Conservation (phyloP, 53 echinoderm and acorn worm genomes). For the Crossaster papposus region DNA sequence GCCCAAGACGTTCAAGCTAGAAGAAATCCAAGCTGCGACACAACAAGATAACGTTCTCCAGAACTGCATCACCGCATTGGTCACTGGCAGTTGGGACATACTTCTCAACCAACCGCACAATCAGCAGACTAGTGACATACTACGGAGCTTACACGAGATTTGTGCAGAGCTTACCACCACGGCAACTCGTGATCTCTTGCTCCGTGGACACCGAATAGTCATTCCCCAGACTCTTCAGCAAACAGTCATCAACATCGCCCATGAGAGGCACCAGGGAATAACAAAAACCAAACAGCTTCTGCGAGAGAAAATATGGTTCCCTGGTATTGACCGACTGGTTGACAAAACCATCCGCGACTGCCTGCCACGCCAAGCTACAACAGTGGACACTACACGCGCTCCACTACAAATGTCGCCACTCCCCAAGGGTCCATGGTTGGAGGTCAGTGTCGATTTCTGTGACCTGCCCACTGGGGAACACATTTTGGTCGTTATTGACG, state of each 20-base stretch:
- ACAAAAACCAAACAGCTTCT: conserved; percentile 65
- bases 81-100: conserved; percentile 21
- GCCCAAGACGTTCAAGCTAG: conserved; percentile 13
- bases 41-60: conserved; percentile 8
- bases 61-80: conserved; percentile 2
- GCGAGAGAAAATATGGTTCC: conserved; percentile 80
- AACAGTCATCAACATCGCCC: conserved; percentile 26
- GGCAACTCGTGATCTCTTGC: conserved; percentile 51
- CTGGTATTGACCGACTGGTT: conserved; percentile 58
- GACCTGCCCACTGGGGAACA: conserved; percentile 38
- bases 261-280: conserved; percentile 34
- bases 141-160: not conserved
- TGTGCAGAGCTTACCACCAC: conserved; percentile 56
- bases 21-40: conserved; percentile 51
- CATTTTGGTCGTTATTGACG: conserved; percentile 63
- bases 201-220: conserved; percentile 73
- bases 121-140: conserved; percentile 16
- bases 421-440: conserved; percentile 36
- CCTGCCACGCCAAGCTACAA: conserved; percentile 66
- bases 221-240: conserved; percentile 61
- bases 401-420: conserved; percentile 61
- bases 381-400: conserved; percentile 1
- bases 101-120: conserved; percentile 29
- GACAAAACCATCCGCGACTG: conserved; percentile 62
- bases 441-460: conserved; percentile 62